A percentile compares a stretch with the other conserved stretches of the same genome.
Evolutionary conservation across 2,888 invertebrate genomes (phyloP).

Genomic region (Drosophila antonietae): DNA sequence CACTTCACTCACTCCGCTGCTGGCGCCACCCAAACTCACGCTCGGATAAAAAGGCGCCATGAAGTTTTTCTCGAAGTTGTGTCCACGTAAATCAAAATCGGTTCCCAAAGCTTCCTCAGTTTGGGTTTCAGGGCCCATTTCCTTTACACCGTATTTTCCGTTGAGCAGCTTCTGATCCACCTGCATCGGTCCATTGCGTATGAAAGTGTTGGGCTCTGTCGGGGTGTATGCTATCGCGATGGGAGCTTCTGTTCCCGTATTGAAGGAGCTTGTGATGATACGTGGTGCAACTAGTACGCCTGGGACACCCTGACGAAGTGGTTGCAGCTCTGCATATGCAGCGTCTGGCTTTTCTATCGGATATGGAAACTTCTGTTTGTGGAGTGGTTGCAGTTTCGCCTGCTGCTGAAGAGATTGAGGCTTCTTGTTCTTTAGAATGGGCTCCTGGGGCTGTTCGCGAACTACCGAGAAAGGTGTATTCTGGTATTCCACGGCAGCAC

Average conservation of each 20-base stretch:
- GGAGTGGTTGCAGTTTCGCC: constrained; percentile 59
- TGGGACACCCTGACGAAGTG: constrained; percentile 74
- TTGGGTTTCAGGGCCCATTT: constrained; percentile 84
- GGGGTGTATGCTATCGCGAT: constrained; percentile 89
- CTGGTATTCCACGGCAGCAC: constrained; percentile 83
- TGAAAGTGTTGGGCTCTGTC: constrained; percentile 85
- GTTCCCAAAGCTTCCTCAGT: constrained; percentile 78
- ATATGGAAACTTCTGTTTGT: constrained; percentile 88
- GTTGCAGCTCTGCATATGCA: constrained; percentile 76
- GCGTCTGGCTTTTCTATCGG: constrained; percentile 87
- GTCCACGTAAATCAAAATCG: constrained; percentile 83
- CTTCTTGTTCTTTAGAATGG: constrained; percentile 84
- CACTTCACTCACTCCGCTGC: constrained; percentile 20
- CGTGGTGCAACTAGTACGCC: constrained; percentile 84
- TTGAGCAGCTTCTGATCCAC: constrained; percentile 82
- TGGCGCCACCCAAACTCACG: constrained; percentile 86
- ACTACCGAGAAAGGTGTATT: constrained; percentile 84
- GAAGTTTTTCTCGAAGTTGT: constrained; percentile 86
- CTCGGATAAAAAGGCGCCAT: constrained; percentile 90
- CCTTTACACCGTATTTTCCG: constrained; percentile 83
- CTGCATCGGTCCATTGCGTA: constrained; percentile 25
- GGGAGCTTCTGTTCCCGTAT: constrained; percentile 86
- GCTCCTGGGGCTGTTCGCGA: constrained; percentile 85
- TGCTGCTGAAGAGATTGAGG: constrained; percentile 81
- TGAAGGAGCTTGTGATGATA: constrained; percentile 83